Evolutionary conservation across 2,113 vertebrate species (phyloP).

Genomic region (Apistogramma diplotaenia): DNA sequence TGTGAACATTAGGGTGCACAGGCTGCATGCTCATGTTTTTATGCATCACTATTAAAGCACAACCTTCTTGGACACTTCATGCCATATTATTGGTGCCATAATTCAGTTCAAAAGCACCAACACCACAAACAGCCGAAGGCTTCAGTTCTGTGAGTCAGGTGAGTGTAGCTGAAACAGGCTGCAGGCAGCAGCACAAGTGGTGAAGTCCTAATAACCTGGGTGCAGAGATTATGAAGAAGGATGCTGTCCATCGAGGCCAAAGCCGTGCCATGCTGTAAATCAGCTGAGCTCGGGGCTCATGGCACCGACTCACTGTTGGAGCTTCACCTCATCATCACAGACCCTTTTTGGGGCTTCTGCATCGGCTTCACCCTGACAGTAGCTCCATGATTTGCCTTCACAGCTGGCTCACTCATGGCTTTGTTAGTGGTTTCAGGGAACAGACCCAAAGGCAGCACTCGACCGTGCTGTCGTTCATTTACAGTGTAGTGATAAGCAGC

Average conservation of each 20-base stretch:
- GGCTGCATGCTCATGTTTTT: no score
- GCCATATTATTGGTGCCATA: background rate
- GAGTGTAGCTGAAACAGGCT: background rate
- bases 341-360: no score
- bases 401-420: no score
- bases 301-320: fast-evolving
- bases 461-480: no score
- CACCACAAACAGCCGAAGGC: background rate
- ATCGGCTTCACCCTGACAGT: no score
- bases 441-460: background rate
- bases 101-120: background rate
- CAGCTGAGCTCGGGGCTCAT: fast-evolving
- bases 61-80: background rate
- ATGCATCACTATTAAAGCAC: background rate
- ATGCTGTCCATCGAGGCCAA: fast-evolving
- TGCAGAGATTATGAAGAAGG: background rate
- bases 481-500: no score
- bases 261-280: fast-evolving
- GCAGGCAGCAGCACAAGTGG: background rate
- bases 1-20: background rate
- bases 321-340: no score
- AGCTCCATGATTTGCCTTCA: no score
- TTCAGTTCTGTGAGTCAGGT: background rate
- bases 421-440: background rate
- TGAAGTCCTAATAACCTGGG: background rate